These are phyloP conservation scores for Synergus japonicus DNA, from an alignment of 2,888 invertebrate species.

Conservation along the genomic window DNA sequence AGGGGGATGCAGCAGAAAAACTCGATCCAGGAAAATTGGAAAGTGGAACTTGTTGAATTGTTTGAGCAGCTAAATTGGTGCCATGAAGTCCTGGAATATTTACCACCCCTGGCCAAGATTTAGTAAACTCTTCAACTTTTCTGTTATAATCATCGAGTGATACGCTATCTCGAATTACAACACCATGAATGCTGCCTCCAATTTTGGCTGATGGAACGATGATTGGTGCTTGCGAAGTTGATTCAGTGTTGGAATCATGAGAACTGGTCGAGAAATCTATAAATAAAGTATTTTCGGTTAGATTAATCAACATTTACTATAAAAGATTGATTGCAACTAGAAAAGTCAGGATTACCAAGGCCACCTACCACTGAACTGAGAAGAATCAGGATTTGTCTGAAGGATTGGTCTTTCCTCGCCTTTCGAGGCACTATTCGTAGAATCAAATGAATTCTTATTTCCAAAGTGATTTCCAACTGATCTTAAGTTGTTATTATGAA, in stretches of 20 bases:
- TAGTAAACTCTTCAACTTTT: conserved; percentile 68
- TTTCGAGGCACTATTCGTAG: background rate
- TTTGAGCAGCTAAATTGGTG: conserved; percentile 13
- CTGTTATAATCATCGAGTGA: conserved; percentile 68
- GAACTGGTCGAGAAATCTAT: background rate
- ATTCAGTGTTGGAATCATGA: background rate
- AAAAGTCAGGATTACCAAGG: background rate
- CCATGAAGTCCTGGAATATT: conserved; percentile 44
- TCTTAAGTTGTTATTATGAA: background rate
- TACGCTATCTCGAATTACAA: conserved; percentile 67
- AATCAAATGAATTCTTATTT: background rate
- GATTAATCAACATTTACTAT: too few species aligned
- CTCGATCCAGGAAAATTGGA: conserved; percentile 43
- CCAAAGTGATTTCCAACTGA: conserved; percentile 8
- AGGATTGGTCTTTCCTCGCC: background rate
- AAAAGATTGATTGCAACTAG: too few species aligned
- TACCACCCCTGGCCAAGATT: conserved; percentile 65
- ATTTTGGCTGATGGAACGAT: conserved; percentile 23
- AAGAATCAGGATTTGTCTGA: background rate
- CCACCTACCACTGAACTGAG: background rate
- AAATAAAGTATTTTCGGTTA: background rate
- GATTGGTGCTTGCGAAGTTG: background rate
- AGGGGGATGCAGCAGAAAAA: conserved; percentile 30
- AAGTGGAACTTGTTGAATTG: conserved; percentile 38
- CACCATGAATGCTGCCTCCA: conserved; percentile 44